Conservation (phyloP, 2,888 invertebrate species). For the Brachyptera putata region DNA sequence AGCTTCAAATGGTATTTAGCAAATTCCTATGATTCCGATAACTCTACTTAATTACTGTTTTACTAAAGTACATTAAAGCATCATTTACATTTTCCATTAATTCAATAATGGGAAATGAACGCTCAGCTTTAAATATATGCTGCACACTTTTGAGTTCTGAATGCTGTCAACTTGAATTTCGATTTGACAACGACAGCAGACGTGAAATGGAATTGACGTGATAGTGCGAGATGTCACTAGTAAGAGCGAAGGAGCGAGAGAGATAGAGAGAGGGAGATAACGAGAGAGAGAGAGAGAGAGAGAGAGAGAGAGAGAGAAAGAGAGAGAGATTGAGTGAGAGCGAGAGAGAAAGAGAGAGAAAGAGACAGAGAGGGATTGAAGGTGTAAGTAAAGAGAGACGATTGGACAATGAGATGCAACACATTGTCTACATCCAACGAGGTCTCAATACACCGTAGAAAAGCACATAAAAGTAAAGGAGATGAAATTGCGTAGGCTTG, state of each 20-base stretch:
- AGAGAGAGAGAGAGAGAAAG: not conserved
- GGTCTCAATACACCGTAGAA: not conserved
- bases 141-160: not conserved
- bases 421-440: not conserved
- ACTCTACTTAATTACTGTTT: conserved; percentile 3
- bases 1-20: not conserved
- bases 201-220: not conserved
- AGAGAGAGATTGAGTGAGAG: no score
- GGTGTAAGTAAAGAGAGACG: not conserved
- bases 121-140: not conserved
- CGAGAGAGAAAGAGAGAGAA: no score
- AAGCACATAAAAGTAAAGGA: conserved; percentile 8
- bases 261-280: no score
- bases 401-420: conserved; percentile 10
- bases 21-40: not conserved
- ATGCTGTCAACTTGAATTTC: not conserved
- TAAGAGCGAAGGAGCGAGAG: not conserved
- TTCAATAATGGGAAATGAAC: not conserved
- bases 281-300: no score
- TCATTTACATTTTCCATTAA: not conserved
- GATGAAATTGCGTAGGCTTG: not conserved
- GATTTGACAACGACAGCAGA: not conserved
- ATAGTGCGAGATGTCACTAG: not conserved
- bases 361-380: not conserved
- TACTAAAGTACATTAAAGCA: not conserved